These are phyloP conservation scores for Ailuropoda melanoleuca DNA, from an alignment of 2,113 vertebrate genomes.

Conservation along the genomic window DNA sequence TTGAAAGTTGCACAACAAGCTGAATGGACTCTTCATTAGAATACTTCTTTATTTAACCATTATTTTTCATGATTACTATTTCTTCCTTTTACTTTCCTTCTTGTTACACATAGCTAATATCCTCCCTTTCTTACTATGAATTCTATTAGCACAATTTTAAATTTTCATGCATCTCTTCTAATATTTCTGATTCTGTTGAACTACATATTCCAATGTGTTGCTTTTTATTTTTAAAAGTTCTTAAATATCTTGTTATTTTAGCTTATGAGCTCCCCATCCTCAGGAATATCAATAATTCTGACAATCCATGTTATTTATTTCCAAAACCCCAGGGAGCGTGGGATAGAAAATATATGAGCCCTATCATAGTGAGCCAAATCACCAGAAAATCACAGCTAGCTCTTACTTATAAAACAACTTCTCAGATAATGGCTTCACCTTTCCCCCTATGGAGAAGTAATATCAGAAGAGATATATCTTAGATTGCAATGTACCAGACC, in stretches of 20 bases:
- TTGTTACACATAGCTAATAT: background rate
- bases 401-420: background rate
- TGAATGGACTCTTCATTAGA: background rate
- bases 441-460: background rate
- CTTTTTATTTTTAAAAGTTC: background rate
- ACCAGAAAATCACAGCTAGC: background rate
- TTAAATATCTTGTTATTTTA: conserved; percentile 24
- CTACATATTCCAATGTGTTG: background rate
- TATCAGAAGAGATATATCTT: background rate
- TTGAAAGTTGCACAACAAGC: background rate
- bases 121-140: background rate
- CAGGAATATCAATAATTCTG: background rate
- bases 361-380: background rate
- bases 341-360: background rate
- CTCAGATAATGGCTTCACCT: background rate
- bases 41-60: background rate
- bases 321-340: background rate
- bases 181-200: background rate
- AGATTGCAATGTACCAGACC: background rate
- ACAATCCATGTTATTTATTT: background rate
- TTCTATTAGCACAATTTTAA: background rate
- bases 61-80: background rate
- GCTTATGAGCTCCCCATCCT: background rate
- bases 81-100: background rate
- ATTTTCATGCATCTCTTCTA: background rate